A percentile compares a stretch with the other conserved stretches of the same genome.
Conservation (phyloP, 2,888 invertebrate species). For the Tinea pellionella region DNA sequence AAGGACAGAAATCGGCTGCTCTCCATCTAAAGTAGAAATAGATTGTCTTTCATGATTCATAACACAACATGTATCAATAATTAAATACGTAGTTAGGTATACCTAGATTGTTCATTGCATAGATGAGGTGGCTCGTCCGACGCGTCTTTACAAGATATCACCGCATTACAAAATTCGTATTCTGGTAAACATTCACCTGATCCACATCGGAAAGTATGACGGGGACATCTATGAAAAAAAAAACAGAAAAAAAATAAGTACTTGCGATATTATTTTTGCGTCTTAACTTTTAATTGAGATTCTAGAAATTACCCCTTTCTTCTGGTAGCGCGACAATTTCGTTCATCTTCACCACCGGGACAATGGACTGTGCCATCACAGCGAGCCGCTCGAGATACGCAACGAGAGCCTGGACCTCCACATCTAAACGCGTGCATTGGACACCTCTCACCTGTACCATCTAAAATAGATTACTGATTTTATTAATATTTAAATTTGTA, state of each 20-base stretch:
- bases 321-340: constrained; percentile 71
- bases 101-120: constrained; percentile 74
- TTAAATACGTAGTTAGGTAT: constrained; percentile 14
- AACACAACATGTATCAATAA: too few relatives aligned
- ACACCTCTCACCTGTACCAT: constrained; percentile 65
- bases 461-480: constrained; percentile 28
- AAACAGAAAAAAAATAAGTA: constrained; percentile 13
- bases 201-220: constrained; percentile 85
- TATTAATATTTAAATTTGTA: too few relatives aligned
- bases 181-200: constrained; percentile 90
- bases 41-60: neutral
- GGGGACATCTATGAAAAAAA: constrained; percentile 71
- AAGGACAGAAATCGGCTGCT: constrained; percentile 77
- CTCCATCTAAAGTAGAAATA: constrained; percentile 42
- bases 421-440: constrained; percentile 80
- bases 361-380: constrained; percentile 86
- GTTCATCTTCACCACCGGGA: constrained; percentile 81
- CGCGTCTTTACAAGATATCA: constrained; percentile 87
- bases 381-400: constrained; percentile 81
- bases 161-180: constrained; percentile 92
- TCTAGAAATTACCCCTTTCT: constrained; percentile 53
- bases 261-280: neutral
- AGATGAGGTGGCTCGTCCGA: constrained; percentile 88
- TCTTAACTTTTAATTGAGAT: neutral
- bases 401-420: constrained; percentile 72